Evolutionary conservation across 2,797 vertebrate species (phyloP).

Genomic region (Melanotaenia nigrans): DNA sequence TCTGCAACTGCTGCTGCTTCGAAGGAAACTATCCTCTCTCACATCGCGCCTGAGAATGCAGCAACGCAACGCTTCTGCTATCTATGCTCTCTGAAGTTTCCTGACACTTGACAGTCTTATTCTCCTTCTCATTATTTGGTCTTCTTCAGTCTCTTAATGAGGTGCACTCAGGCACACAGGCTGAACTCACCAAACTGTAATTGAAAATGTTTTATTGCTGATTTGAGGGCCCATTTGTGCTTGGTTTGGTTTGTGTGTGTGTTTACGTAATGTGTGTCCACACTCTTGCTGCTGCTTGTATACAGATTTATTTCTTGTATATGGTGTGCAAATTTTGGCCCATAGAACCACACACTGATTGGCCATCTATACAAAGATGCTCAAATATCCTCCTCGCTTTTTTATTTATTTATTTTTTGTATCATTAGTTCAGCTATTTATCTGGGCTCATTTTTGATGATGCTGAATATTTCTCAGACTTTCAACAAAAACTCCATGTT

Average conservation of each 20-base stretch:
- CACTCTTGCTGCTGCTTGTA: slow-evolving; percentile 39
- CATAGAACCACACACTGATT: slow-evolving; percentile 38
- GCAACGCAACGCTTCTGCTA: slow-evolving; percentile 13
- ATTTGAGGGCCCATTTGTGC: slow-evolving; percentile 46
- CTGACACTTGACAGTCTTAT: slow-evolving; percentile 27
- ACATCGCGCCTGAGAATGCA: slow-evolving; percentile 43
- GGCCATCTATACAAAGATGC: slow-evolving; percentile 23
- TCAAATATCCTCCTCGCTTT: slow-evolving; percentile 32
- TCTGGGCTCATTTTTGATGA: too few relatives aligned
- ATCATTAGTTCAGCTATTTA: background rate
- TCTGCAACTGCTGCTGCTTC: slow-evolving; percentile 21
- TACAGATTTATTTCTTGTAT: slow-evolving; percentile 23
- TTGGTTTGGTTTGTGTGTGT: slow-evolving; percentile 1
- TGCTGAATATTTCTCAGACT: background rate
- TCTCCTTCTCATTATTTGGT: slow-evolving; percentile 12
- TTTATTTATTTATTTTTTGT: slow-evolving; percentile 27
- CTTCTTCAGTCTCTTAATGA: slow-evolving; percentile 24
- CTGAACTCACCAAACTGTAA: slow-evolving; percentile 40
- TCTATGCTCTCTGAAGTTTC: slow-evolving; percentile 38
- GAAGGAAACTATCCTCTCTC: slow-evolving; percentile 26
- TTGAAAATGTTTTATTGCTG: slow-evolving; percentile 33
- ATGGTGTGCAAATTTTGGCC: slow-evolving; percentile 11
- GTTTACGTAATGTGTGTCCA: slow-evolving; percentile 27
- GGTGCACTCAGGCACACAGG: slow-evolving; percentile 11
- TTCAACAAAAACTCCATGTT: background rate